Evolutionary conservation across 2,113 vertebrate species (phyloP).

Genomic region (Burhinus bistriatus): DNA sequence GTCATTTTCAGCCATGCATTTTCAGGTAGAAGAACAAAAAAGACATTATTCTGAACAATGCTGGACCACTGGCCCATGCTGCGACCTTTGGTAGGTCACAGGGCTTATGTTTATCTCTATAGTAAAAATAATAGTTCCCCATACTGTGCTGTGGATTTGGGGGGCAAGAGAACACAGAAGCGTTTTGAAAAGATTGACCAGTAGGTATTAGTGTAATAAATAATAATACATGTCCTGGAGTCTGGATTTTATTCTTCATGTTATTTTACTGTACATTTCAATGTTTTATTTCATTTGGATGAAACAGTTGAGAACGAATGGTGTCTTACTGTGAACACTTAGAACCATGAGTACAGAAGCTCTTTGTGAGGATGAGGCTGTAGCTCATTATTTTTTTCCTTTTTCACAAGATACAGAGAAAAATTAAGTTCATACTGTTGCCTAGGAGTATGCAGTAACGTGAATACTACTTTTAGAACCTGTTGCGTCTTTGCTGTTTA

Average conservation of each 20-base stretch:
- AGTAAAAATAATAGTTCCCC: background rate
- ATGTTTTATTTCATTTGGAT: background rate
- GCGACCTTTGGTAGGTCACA: background rate
- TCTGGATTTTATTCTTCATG: background rate
- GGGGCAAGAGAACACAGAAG: background rate
- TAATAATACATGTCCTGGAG: background rate
- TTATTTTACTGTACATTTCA: background rate
- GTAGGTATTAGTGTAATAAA: background rate
- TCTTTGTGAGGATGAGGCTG: background rate
- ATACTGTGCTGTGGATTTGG: background rate
- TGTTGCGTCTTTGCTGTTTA: slow-evolving; percentile 23
- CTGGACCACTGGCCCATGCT: background rate
- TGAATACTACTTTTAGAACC: slow-evolving; percentile 35
- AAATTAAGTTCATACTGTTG: slow-evolving; percentile 20
- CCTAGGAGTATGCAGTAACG: slow-evolving; percentile 22
- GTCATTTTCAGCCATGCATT: background rate
- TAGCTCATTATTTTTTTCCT: background rate
- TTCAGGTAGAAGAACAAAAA: background rate
- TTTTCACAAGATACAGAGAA: background rate
- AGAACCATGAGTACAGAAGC: background rate
- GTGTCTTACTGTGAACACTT: background rate
- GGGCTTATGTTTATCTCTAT: background rate
- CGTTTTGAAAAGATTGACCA: background rate
- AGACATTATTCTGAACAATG: background rate
- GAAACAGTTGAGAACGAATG: background rate